Evolutionary conservation across 1,140 invertebrate genomes (phyloP).

Genomic region (Pseudomyrmex gracilis): DNA sequence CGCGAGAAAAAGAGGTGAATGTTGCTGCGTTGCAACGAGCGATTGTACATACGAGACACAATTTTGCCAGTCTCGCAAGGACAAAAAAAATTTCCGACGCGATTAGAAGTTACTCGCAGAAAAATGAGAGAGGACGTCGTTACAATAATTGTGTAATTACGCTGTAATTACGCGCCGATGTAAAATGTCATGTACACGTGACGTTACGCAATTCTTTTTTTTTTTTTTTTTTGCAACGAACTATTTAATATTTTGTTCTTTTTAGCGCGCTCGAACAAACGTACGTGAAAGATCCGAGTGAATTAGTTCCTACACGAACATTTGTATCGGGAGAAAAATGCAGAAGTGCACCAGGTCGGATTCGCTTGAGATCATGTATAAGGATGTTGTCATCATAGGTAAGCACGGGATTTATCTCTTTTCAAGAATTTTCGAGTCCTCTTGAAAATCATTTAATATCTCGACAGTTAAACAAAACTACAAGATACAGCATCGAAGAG

Average conservation of each 20-base stretch:
- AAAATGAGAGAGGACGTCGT: slow-evolving; percentile 11
- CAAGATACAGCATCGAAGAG: neutral
- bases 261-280: slow-evolving; percentile 41
- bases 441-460: slow-evolving; percentile 12
- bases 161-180: neutral
- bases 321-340: neutral
- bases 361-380: slow-evolving; percentile 82
- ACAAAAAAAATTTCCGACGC: neutral
- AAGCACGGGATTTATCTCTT: slow-evolving; percentile 63
- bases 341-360: slow-evolving; percentile 56
- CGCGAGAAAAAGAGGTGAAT: neutral
- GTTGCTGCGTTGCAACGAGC: neutral
- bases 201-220: too few species aligned
- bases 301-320: neutral
- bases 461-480: neutral
- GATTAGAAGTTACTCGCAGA: neutral
- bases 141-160: too few species aligned
- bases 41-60: neutral
- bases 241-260: neutral
- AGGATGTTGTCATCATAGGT: slow-evolving; percentile 89
- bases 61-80: neutral
- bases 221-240: neutral
- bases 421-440: neutral
- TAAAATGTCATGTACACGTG: neutral
- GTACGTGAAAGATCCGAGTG: neutral